Percentiles rank a stretch among this genome's conserved stretches.
These are phyloP conservation scores for Xestia rhomboidea DNA, from an alignment of 2,888 invertebrate species.

Conservation along the genomic window DNA sequence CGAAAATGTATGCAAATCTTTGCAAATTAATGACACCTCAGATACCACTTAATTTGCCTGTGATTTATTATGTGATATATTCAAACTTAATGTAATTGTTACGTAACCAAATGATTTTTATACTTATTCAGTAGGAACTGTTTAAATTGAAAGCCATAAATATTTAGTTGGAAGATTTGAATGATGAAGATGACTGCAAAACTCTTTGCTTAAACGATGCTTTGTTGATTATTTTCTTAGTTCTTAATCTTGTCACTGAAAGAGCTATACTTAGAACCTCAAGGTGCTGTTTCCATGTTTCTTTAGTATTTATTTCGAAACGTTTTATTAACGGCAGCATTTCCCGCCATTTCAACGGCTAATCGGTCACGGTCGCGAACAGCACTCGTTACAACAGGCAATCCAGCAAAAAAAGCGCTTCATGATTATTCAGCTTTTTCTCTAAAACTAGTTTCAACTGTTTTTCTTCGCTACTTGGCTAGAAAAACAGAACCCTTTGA, in stretches of 20 bases:
- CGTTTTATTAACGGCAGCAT: slow-evolving; percentile 20
- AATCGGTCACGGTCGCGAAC: slow-evolving; percentile 49
- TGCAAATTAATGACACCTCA: slow-evolving; percentile 27
- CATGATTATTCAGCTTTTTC: slow-evolving; percentile 51
- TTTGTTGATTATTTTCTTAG: neutral
- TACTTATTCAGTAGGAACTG: slow-evolving; percentile 15
- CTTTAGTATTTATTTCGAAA: slow-evolving; percentile 16
- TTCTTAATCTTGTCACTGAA: neutral
- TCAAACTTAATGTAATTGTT: slow-evolving; percentile 24
- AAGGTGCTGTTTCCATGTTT: neutral
- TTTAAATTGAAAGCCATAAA: slow-evolving; percentile 17
- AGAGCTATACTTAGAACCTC: slow-evolving; percentile 3
- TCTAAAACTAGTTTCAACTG: slow-evolving; percentile 50
- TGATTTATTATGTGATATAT: slow-evolving; percentile 31
- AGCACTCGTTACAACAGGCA: slow-evolving; percentile 47
- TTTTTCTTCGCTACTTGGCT: slow-evolving; percentile 38
- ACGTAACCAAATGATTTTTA: slow-evolving; percentile 21
- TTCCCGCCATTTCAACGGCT: slow-evolving; percentile 36
- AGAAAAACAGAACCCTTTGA: slow-evolving; percentile 60
- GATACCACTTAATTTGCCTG: neutral
- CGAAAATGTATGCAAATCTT: slow-evolving; percentile 53
- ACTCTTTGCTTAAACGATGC: neutral
- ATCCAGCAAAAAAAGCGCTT: slow-evolving; percentile 37
- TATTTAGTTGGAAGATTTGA: neutral
- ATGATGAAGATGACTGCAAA: neutral